Conservation (phyloP, 2,113 vertebrate genomes). For the Tinamus guttatus region DNA sequence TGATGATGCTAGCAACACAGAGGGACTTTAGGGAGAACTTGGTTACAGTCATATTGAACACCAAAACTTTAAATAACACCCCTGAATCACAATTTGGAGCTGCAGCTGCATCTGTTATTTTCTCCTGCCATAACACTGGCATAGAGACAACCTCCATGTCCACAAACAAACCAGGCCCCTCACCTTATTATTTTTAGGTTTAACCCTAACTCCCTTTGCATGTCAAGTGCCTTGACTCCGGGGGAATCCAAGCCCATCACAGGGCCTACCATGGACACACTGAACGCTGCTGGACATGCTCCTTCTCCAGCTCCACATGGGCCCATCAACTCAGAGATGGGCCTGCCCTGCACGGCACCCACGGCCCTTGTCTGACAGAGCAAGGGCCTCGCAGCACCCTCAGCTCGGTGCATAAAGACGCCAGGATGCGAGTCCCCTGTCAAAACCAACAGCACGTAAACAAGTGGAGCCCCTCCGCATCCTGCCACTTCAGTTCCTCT, state of each 20-base stretch:
- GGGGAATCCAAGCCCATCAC: background rate
- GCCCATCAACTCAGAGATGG: too few relatives aligned
- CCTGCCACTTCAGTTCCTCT: background rate
- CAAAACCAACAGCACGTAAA: background rate
- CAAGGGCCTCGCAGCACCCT: background rate
- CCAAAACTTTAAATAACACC: background rate
- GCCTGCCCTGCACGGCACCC: background rate
- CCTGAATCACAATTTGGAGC: background rate
- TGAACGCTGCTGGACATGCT: accelerated
- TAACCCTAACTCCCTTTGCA: background rate
- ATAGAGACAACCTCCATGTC: background rate
- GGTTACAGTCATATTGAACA: background rate
- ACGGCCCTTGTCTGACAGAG: background rate
- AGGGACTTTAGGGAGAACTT: background rate
- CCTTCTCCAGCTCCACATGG: accelerated
- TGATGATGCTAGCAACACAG: background rate
- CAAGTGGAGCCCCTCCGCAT: background rate
- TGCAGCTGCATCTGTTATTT: background rate
- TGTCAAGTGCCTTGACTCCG: background rate
- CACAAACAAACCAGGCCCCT: background rate
- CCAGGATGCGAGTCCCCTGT: background rate
- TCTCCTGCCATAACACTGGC: background rate
- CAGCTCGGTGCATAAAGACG: background rate
- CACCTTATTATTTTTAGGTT: background rate
- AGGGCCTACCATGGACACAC: background rate